phyloP scores from a whole-genome alignment of 2,888 invertebrate species.

The Azorinus chamasolen region DNA sequence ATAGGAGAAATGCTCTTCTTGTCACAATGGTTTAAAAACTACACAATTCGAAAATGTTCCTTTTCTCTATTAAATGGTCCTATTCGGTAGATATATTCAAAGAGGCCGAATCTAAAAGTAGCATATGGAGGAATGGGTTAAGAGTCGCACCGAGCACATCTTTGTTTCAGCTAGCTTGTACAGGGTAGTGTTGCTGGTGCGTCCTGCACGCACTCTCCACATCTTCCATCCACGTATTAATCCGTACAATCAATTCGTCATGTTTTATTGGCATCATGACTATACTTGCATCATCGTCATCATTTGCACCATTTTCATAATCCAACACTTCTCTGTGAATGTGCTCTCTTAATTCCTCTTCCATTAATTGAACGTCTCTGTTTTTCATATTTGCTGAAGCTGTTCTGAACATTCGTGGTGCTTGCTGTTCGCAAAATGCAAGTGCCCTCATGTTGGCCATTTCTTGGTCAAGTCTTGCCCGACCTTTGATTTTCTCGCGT shows the following conservation, averaged over 20 bases:
- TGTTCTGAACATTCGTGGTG: constrained; percentile 70
- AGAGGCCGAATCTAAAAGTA: no score
- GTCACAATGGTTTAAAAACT: no score
- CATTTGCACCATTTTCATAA: constrained; percentile 30
- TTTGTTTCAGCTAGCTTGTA: no score
- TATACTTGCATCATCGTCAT: constrained; percentile 61
- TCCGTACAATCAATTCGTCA: constrained; percentile 72
- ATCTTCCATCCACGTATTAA: constrained; percentile 72
- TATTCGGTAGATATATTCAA: no score
- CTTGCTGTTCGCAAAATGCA: constrained; percentile 78
- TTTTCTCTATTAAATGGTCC: no score
- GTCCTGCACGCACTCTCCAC: constrained; percentile 59
- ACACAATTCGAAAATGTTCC: no score
- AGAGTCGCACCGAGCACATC: no score
- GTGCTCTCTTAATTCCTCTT: constrained; percentile 73
- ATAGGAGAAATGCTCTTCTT: no score
- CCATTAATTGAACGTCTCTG: constrained; percentile 74
- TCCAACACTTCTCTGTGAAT: constrained; percentile 62
- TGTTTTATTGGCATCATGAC: constrained; percentile 68
- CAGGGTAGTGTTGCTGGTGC: constrained; percentile 8
- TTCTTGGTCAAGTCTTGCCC: constrained; percentile 76
- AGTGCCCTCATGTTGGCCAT: constrained; percentile 77
- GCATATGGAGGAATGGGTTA: no score
- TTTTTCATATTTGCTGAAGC: constrained; percentile 75
- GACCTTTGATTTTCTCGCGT: constrained; percentile 77